Evolutionary conservation across 2,797 vertebrate genomes (phyloP).

Genomic region (Cyprinodon diabolis): DNA sequence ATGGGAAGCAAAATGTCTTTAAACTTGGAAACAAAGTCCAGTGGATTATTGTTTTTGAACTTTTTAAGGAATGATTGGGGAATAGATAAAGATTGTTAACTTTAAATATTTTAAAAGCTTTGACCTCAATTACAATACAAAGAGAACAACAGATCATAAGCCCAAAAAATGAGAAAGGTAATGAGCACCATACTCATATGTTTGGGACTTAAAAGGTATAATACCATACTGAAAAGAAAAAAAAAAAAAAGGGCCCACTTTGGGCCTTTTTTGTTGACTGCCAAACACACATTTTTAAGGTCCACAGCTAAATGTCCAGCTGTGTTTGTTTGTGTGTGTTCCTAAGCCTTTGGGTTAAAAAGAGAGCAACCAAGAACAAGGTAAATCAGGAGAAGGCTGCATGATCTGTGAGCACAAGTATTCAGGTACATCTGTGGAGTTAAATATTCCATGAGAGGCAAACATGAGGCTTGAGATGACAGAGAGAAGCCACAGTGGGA

Average conservation of each 20-base stretch:
- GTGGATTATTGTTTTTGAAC: too few species aligned
- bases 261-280: background rate
- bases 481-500: constrained; percentile 18
- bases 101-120: background rate
- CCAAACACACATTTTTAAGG: background rate
- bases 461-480: constrained; percentile 39
- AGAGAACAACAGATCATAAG: too few species aligned
- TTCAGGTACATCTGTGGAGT: constrained; percentile 32
- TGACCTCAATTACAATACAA: background rate
- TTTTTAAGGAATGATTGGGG: background rate
- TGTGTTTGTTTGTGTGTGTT: background rate
- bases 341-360: background rate
- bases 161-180: too few species aligned
- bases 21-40: too few species aligned
- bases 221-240: background rate
- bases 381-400: constrained; percentile 13
- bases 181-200: too few species aligned
- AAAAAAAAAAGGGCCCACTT: background rate
- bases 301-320: constrained; percentile 17
- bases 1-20: too few species aligned
- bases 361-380: background rate
- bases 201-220: background rate
- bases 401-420: constrained; percentile 27
- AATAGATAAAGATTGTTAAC: background rate
- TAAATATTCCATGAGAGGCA: constrained; percentile 52